A percentile compares a stretch with the other conserved stretches of the same genome.
These are phyloP conservation scores for Anneissia japonica DNA, from an alignment of 35 echinoderm and acorn worm genomes.

Conservation along the genomic window DNA sequence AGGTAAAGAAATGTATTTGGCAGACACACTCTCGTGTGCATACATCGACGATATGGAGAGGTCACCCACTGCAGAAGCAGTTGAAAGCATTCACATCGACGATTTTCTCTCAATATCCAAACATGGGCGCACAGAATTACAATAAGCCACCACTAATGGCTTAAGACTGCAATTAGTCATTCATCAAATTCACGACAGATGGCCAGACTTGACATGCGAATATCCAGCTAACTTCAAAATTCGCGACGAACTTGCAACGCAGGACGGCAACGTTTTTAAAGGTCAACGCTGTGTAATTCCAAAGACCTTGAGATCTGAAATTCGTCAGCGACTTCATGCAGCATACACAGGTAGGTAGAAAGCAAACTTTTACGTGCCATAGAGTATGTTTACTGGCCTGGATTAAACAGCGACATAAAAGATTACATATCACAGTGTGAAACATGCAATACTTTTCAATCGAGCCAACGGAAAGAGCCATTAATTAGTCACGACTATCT, in stretches of 20 bases:
- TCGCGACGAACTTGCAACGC: not conserved
- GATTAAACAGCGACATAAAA: too few species aligned
- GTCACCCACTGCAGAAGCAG: constrained; percentile 24
- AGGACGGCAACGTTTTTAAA: not conserved
- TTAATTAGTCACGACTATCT: constrained; percentile 33
- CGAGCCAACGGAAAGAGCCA: constrained; percentile 41
- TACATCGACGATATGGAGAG: not conserved
- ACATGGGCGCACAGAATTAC: not conserved
- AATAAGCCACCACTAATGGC: constrained; percentile 22
- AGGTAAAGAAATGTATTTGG: constrained; percentile 4
- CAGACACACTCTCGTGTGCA: constrained; percentile 29
- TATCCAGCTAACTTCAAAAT: not conserved
- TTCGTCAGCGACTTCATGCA: not conserved
- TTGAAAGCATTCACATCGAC: constrained; percentile 24
- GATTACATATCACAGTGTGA: constrained; percentile 25
- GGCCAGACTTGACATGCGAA: constrained; percentile 3
- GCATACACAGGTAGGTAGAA: not conserved
- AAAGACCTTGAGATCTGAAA: not conserved
- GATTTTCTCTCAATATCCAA: constrained; percentile 15
- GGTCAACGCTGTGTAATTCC: not conserved
- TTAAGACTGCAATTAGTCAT: constrained; percentile 22
- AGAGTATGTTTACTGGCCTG: too few species aligned
- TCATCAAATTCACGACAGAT: constrained; percentile 5
- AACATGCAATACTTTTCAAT: constrained; percentile 13
- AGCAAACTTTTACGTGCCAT: not conserved